phyloP scores from a whole-genome alignment of 2,888 invertebrate species.

The Mechanitis mazaeus region DNA sequence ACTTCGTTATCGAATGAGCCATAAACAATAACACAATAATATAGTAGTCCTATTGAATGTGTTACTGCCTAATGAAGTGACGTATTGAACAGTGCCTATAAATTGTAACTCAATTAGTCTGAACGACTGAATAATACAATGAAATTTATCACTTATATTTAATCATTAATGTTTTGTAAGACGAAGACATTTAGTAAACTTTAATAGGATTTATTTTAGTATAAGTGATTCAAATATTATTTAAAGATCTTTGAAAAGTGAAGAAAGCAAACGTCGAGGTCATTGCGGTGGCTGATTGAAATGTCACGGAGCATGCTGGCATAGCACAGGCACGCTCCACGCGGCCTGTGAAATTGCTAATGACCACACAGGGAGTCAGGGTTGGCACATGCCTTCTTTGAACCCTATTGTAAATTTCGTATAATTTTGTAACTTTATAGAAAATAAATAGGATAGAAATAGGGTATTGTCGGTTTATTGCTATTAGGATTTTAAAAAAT shows the following conservation, averaged over 20 bases:
- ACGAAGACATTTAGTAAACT: not conserved
- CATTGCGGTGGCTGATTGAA: constrained; percentile 18
- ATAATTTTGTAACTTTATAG: not conserved
- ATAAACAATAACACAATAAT: too few relatives aligned
- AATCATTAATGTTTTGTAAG: not conserved
- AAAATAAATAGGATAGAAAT: too few relatives aligned
- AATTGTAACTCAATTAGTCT: not conserved
- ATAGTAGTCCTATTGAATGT: too few relatives aligned
- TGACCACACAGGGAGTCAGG: constrained; percentile 21
- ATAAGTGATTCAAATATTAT: too few relatives aligned
- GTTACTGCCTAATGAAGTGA: not conserved
- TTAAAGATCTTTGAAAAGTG: too few relatives aligned
- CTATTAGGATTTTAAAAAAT: too few relatives aligned
- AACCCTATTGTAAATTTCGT: not conserved
- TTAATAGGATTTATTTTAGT: too few relatives aligned
- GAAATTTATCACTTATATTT: not conserved
- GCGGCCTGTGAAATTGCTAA: constrained; percentile 35
- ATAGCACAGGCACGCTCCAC: constrained; percentile 14
- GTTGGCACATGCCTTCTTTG: not conserved
- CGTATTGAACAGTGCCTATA: not conserved
- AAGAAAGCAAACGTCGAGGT: not conserved
- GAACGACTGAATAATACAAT: not conserved
- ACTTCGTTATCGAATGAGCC: too few relatives aligned
- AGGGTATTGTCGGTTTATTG: too few relatives aligned
- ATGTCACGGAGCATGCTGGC: constrained; percentile 24